Conservation (phyloP, 2,113 vertebrate genomes). For the Nesogale talazaci region DNA sequence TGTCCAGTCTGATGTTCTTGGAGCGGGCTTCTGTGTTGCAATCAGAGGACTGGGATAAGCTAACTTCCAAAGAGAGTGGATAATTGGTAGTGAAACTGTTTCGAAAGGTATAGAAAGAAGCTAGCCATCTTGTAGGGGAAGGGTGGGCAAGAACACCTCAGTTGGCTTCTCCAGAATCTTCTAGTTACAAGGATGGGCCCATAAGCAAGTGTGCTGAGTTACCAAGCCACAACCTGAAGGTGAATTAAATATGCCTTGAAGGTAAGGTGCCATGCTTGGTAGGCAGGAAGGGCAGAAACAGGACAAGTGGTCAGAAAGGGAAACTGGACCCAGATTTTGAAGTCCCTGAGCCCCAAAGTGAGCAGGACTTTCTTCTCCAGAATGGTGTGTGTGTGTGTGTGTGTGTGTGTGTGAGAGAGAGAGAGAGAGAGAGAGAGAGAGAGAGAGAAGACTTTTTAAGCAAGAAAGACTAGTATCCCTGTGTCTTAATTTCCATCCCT, state of each 20-base stretch:
- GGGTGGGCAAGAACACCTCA: background rate
- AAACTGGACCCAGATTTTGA: background rate
- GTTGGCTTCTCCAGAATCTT: background rate
- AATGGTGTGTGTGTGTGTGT: no score
- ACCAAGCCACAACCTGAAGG: background rate
- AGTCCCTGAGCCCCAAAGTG: fast-evolving
- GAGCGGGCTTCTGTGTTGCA: no score
- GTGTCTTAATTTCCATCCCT: background rate
- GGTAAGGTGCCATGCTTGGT: background rate
- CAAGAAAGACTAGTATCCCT: background rate
- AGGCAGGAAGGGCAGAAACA: background rate
- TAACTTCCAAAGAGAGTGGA: background rate
- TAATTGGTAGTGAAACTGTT: background rate
- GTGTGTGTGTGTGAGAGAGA: no score
- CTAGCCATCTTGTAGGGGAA: no score
- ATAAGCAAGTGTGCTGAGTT: background rate
- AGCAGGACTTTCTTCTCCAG: background rate
- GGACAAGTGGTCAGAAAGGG: background rate
- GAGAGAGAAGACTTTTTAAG: background rate
- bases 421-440: no score
- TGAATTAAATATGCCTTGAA: background rate
- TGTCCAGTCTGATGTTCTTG: no score
- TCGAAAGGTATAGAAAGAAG: background rate
- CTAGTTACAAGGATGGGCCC: background rate
- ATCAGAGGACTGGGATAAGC: background rate